Conservation (phyloP, 2,888 invertebrate species). For the Sericinus montela region DNA sequence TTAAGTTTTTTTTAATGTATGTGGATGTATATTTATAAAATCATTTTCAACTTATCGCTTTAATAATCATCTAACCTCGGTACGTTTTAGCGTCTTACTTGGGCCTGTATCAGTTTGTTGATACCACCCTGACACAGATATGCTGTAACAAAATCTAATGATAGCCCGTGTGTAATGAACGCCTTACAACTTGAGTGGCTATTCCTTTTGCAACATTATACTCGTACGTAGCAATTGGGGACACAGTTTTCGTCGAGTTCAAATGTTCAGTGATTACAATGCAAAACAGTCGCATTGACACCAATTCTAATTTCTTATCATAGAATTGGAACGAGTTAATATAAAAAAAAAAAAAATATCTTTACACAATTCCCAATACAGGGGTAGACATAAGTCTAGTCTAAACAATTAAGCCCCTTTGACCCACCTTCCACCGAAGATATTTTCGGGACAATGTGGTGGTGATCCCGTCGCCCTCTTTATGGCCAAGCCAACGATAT, state of each 20-base stretch:
- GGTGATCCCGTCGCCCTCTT: too few relatives aligned
- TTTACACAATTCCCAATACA: too few relatives aligned
- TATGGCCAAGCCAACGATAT: too few relatives aligned
- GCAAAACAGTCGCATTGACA: background rate
- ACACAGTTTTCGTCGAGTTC: background rate
- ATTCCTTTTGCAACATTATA: background rate
- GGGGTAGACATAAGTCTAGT: too few relatives aligned
- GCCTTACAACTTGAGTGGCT: background rate
- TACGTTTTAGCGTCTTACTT: slow-evolving; percentile 23
- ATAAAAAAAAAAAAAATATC: too few relatives aligned
- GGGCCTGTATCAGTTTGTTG: slow-evolving; percentile 16
- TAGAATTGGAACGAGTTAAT: too few relatives aligned
- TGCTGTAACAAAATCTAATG: slow-evolving; percentile 42
- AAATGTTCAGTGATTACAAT: background rate
- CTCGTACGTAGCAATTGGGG: background rate
- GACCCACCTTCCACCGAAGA: too few relatives aligned
- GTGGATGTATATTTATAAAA: too few relatives aligned
- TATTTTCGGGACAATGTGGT: too few relatives aligned
- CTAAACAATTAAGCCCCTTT: too few relatives aligned
- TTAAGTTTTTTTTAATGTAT: too few relatives aligned
- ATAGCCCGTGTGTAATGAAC: background rate
- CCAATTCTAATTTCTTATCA: too few relatives aligned
- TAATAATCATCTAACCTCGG: slow-evolving; percentile 35
- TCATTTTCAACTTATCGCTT: background rate
- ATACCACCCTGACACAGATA: slow-evolving; percentile 57